Base-by-base conservation (phyloP, 2,888 invertebrate species). In the Orthosia gracilis region DNA sequence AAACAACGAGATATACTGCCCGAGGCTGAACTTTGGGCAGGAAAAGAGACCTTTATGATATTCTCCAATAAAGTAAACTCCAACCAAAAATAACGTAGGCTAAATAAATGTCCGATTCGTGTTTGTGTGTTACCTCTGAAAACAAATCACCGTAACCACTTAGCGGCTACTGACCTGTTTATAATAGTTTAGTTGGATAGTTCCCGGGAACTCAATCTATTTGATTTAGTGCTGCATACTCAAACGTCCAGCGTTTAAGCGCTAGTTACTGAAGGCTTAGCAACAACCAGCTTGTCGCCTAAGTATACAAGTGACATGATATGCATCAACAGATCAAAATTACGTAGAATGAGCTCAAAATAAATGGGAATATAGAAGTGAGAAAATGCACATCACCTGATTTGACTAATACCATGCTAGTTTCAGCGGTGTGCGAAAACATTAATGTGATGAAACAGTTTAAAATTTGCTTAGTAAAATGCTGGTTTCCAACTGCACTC, bases 401-500 rank as follows among this genome's bases (percentile, higher is more conserved):
- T 80, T 81, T 68, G 9, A 67, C 67, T 67, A 81, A 81, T 71
- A 40, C 59, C 21, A 21, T 49, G 50, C 81, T 76, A 52, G 55
- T 67, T 80, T n/a, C 59, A 64, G 40, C 63, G 54, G 54, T 50
- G 45, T 76, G 58, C 52, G 57, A 62, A 80, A 80, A 78, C 65
- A 69, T 78, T 78, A 80, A 79, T 76, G 31, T 76, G 58, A 70
- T 76, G 70, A 76, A 79, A 76, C 76, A 76, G 81, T 80, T 80
- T 70, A 58, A 70, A 78, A 80, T 78, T 64, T 80, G 76, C 66
- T 70, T 76, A 80, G 58, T 70, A 45, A 74, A 76, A 80, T 76
- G 45, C 55, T 70, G 31, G 62, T 64, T 79, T 70, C 62, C 49
- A 80, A 63, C 62, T 80, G 66, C 81, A 70, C 61, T 76, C 65